Conservation (phyloP, 2,888 invertebrate species). For the Bellardia pandia region DNA sequence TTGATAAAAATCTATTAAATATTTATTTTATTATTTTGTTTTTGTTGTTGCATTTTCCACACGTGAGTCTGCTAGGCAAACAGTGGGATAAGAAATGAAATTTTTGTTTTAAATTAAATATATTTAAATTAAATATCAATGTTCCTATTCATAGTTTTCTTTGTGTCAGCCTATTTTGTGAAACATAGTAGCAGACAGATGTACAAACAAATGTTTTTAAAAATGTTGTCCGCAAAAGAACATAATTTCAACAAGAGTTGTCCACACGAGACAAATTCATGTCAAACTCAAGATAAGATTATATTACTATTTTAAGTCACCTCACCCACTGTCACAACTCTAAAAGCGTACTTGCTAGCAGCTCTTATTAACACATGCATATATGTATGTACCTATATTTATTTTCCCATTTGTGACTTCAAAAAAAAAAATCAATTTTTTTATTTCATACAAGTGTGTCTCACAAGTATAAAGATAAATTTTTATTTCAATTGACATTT, state of each 20-base stretch:
- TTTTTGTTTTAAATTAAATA: no score
- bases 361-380: neutral
- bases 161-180: no score
- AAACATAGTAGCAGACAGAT: no score
- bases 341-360: neutral
- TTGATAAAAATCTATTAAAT: slow-evolving; percentile 56
- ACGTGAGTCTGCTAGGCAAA: slow-evolving; percentile 1
- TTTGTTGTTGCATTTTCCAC: neutral
- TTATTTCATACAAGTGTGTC: slow-evolving; percentile 46
- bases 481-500: slow-evolving; percentile 71
- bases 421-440: slow-evolving; percentile 17
- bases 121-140: no score
- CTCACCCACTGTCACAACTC: neutral
- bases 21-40: slow-evolving; percentile 29
- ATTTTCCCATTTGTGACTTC: slow-evolving; percentile 42
- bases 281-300: no score
- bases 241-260: no score
- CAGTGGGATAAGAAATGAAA: slow-evolving; percentile 25
- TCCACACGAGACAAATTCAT: no score
- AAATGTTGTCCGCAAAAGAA: no score
- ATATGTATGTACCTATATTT: neutral
- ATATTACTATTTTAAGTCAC: no score
- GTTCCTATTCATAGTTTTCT: no score
- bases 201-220: no score
- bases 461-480: slow-evolving; percentile 41